Base-by-base conservation (phyloP, 2,888 invertebrate genomes). In the Acronicta psi region DNA sequence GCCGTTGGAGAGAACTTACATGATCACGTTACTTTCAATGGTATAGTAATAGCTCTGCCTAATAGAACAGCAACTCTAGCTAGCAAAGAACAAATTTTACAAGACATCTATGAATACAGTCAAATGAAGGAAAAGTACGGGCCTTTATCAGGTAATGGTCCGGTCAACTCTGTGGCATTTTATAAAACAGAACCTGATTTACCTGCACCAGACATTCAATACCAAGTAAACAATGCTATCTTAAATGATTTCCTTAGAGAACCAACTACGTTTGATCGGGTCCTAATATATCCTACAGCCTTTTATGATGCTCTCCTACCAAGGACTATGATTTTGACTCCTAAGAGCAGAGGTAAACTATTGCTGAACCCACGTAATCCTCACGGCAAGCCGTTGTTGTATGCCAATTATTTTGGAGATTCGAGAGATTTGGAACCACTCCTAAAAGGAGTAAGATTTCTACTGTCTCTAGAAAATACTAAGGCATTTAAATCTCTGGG, bases 331-430 rank as follows among this genome's bases (percentile, higher is more conserved):
- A 87, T 96, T 18, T 74, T 96, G 40, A 88, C 91, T 7, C 96
- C 96, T 0, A 91, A 92, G 68, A 96, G 96, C 69, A 90, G 95
- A 73, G 96, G 96, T 0, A 87, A 89, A 14, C 63, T 96, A 0
- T 77, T 87, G 29, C 84, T 98, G 0, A 96, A 96, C 75, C 86
- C 93, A 0, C 94, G 95, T 0, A 95, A 98, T 87, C 97, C 97
- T 0, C 92, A 95, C 75, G 96, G 96, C 0, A 90, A 94, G 38
- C 98, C 98, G 0, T 79, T 96, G 25, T 95, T 98, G 43, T 95
- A 96, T 75, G 95, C 97, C 0, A 96, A 95, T 58, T 96, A 95
- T 51, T 96, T 96, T 59, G 90, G 86, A 1, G 94, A 95, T 40
- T 88, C 94, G 41, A 90, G 94, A 0, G 97, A 97, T 80, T 72